phyloP scores from a whole-genome alignment of 2,888 invertebrate genomes.

The Lacanobia wlatinum region DNA sequence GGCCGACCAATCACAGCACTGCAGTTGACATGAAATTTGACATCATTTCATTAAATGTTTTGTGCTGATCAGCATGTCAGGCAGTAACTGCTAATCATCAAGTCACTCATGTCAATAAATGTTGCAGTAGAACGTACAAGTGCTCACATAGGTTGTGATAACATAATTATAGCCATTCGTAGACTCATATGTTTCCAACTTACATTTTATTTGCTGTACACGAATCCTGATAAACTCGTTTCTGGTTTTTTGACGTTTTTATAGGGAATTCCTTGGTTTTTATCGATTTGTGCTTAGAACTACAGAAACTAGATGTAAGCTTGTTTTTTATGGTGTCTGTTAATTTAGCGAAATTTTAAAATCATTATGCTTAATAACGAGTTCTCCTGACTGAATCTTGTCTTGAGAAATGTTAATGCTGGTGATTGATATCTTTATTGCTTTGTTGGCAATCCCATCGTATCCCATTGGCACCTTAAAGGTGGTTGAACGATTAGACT shows the following conservation, averaged over 20 bases:
- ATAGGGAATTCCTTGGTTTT: slow-evolving; percentile 47
- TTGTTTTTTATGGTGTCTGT: slow-evolving; percentile 16
- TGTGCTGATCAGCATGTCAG: neutral
- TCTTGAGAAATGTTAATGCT: neutral
- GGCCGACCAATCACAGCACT: neutral
- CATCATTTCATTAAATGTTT: neutral
- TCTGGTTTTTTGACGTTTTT: slow-evolving; percentile 24
- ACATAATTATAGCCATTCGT: slow-evolving; percentile 36
- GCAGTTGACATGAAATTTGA: neutral
- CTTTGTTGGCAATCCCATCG: neutral
- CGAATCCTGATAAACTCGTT: slow-evolving; percentile 51
- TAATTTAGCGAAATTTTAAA: neutral
- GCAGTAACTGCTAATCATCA: neutral
- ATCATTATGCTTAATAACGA: neutral
- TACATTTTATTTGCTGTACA: slow-evolving; percentile 24
- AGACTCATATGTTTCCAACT: slow-evolving; percentile 17
- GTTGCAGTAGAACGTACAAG: slow-evolving; percentile 4
- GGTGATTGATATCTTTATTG: neutral
- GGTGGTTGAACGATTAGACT: neutral
- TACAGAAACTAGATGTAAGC: slow-evolving; percentile 25
- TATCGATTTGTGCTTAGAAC: slow-evolving; percentile 22
- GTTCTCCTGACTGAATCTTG: neutral
- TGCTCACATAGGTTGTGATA: slow-evolving; percentile 30
- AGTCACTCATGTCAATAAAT: neutral
- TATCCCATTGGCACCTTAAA: neutral